Percentiles rank a stretch among this genome's conserved stretches.
These are phyloP conservation scores for Dendroctonus ponderosae DNA, from an alignment of 1,140 invertebrate species.

Conservation along the genomic window DNA sequence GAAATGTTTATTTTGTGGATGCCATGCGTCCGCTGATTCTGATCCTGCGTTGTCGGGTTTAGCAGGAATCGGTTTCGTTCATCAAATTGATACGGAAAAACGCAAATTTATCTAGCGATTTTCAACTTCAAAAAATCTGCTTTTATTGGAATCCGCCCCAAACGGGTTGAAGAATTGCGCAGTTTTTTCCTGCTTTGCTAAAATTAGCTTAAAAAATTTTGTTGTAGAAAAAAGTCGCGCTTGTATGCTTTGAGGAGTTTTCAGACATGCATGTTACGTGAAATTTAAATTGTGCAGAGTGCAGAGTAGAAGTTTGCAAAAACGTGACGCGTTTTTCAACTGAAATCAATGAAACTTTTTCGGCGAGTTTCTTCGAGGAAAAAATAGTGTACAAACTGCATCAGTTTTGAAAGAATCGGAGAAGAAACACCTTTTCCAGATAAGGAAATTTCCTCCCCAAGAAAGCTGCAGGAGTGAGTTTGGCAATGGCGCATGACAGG, in stretches of 20 bases:
- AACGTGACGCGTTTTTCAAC: too few relatives aligned
- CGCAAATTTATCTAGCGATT: background rate
- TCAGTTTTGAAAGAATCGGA: background rate
- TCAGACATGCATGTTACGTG: too few relatives aligned
- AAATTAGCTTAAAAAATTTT: background rate
- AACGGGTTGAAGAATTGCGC: background rate
- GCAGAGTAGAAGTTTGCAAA: too few relatives aligned
- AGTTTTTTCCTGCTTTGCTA: background rate
- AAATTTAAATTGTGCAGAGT: too few relatives aligned
- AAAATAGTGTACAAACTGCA: too few relatives aligned
- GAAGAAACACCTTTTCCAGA: background rate
- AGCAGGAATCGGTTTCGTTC: background rate
- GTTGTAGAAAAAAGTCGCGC: background rate
- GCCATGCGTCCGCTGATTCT: conserved; percentile 23
- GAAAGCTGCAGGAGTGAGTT: background rate
- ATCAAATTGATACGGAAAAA: background rate
- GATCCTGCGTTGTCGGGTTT: conserved; percentile 3
- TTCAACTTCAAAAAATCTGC: background rate
- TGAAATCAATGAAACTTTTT: background rate
- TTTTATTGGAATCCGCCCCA: background rate
- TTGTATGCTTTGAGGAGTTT: too few relatives aligned
- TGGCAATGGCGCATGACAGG: background rate
- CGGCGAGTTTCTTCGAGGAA: too few relatives aligned
- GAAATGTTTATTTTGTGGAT: conserved; percentile 31
- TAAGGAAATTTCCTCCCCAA: background rate